phyloP scores from a whole-genome alignment of 2,113 vertebrate genomes.

The Etheostoma spectabile region DNA sequence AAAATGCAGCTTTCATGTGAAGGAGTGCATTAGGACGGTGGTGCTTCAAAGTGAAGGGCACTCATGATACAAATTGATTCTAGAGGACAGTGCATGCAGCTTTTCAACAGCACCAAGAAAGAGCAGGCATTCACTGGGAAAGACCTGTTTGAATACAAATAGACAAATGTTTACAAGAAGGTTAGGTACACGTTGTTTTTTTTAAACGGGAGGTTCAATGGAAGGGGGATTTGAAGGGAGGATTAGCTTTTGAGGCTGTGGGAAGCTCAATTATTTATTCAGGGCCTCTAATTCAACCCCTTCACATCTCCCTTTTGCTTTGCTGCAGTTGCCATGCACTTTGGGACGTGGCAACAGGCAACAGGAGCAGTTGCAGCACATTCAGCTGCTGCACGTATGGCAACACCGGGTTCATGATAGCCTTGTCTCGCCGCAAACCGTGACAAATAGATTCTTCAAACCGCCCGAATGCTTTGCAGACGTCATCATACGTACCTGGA shows the following conservation, averaged over 20 bases:
- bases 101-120: slow-evolving; percentile 19
- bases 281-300: slow-evolving; percentile 34
- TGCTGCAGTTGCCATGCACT: slow-evolving; percentile 60
- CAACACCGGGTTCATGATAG: slow-evolving; percentile 35
- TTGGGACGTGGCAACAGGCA: slow-evolving; percentile 52
- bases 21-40: slow-evolving; percentile 24
- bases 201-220: neutral
- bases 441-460: slow-evolving; percentile 62
- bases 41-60: slow-evolving; percentile 61
- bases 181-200: neutral
- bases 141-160: neutral
- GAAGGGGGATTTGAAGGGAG: neutral
- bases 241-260: neutral
- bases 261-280: slow-evolving; percentile 36
- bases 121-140: neutral
- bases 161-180: neutral
- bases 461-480: slow-evolving; percentile 45
- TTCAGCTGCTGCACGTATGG: slow-evolving; percentile 6
- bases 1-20: slow-evolving; percentile 13
- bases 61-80: slow-evolving; percentile 42
- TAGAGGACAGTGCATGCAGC: slow-evolving; percentile 27
- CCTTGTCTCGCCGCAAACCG: slow-evolving; percentile 33
- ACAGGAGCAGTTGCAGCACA: neutral
- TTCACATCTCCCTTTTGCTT: slow-evolving; percentile 31
- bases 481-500: slow-evolving; percentile 35